These are phyloP conservation scores for Phasia obesa DNA, from an alignment of 2,888 invertebrate genomes.

Conservation along the genomic window DNA sequence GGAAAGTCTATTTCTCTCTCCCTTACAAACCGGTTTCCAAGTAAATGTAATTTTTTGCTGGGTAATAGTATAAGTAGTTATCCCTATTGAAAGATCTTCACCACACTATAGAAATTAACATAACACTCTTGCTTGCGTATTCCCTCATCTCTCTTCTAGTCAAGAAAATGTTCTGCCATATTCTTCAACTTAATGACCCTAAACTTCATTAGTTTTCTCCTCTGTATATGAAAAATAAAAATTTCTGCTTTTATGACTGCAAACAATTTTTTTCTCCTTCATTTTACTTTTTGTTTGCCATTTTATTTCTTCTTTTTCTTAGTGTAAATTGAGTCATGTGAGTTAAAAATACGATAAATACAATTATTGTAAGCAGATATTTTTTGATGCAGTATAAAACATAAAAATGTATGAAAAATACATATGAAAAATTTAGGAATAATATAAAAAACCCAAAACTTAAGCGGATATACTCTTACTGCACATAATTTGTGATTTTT, in stretches of 20 bases:
- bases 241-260: constrained; percentile 11
- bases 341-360: constrained; percentile 59
- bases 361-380: constrained; percentile 43
- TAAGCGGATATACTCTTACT: constrained; percentile 53
- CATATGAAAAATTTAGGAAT: not conserved
- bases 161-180: not conserved
- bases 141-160: not conserved
- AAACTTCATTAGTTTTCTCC: not conserved
- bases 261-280: constrained; percentile 22
- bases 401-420: not conserved
- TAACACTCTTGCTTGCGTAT: too few species aligned
- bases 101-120: too few species aligned
- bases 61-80: too few species aligned
- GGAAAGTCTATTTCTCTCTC: too few species aligned
- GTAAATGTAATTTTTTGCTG: too few species aligned
- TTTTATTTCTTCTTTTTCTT: constrained; percentile 3
- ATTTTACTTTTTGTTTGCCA: not conserved
- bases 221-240: not conserved
- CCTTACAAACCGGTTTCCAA: too few species aligned
- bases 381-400: constrained; percentile 29
- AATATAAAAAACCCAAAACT: not conserved
- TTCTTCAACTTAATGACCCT: not conserved
- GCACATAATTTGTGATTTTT: constrained; percentile 7
- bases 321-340: constrained; percentile 58
- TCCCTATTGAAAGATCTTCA: too few species aligned